Conservation (phyloP, 2,113 vertebrate genomes). For the Odontesthes bonariensis region DNA sequence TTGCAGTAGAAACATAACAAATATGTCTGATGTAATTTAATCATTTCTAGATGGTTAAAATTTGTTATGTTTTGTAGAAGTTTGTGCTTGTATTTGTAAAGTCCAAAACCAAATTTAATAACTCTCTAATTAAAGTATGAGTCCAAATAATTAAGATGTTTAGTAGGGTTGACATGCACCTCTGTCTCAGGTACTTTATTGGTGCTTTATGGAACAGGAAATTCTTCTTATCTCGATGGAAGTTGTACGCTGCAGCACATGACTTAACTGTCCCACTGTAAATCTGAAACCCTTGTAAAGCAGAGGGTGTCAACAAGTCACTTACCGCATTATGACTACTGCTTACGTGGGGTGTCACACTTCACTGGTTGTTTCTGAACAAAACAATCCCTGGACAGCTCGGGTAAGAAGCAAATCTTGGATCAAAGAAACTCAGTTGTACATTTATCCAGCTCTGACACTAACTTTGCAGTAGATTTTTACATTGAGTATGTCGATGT, state of each 20-base stretch:
- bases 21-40: background rate
- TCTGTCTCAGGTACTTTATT: background rate
- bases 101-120: background rate
- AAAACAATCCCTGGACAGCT: background rate
- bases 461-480: background rate
- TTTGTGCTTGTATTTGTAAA: background rate
- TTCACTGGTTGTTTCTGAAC: constrained; percentile 6
- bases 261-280: constrained; percentile 8
- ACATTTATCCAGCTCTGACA: background rate
- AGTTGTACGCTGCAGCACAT: background rate
- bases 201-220: constrained; percentile 2
- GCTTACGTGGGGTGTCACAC: background rate
- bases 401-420: background rate
- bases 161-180: background rate
- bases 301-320: constrained; percentile 20
- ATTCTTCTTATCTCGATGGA: background rate
- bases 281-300: constrained; percentile 11
- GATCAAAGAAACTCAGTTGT: background rate
- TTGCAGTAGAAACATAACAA: background rate
- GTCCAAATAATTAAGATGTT: background rate
- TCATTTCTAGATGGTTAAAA: background rate
- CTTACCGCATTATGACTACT: background rate
- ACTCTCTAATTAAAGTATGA: background rate
- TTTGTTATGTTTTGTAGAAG: background rate
- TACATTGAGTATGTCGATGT: background rate